Evolutionary conservation across 53 echinoderm and acorn worm species (phyloP).

Genomic region (Antedon mediterranea): DNA sequence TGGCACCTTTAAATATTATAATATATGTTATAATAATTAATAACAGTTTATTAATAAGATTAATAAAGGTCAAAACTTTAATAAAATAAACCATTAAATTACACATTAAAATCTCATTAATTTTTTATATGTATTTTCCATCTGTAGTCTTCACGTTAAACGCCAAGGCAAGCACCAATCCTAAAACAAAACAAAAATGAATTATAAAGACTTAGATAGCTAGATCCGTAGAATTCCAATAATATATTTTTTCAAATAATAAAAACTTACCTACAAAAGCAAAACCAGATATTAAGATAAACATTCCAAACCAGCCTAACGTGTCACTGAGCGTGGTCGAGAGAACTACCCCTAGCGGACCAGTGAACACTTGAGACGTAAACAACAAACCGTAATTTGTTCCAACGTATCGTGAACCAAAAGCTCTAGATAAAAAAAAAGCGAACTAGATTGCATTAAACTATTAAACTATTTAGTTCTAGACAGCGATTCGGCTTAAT

Average conservation of each 20-base stretch:
- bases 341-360: conserved; percentile 30
- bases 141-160: conserved; percentile 24
- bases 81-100: no score
- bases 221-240: no score
- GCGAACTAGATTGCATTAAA: no score
- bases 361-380: conserved; percentile 41
- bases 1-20: no score
- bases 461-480: no score
- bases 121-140: conserved; percentile 19
- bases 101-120: no score
- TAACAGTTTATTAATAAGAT: no score
- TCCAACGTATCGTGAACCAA: conserved; percentile 65
- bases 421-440: conserved; percentile 32
- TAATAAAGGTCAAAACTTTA: no score
- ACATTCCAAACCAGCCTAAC: conserved; percentile 62
- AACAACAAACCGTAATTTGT: conserved; percentile 75
- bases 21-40: no score
- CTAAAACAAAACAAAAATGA: conserved; percentile 6
- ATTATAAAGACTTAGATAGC: no score
- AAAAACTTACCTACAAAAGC: conserved; percentile 41
- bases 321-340: conserved; percentile 38
- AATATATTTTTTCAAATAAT: background rate
- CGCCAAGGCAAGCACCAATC: conserved; percentile 14
- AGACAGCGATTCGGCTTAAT: no score
- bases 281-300: conserved; percentile 47